Evolutionary conservation across 2,888 invertebrate genomes (phyloP), one percentile per base, ranked within the genome.

Genomic region (Drosophila mercatorum): DNA sequence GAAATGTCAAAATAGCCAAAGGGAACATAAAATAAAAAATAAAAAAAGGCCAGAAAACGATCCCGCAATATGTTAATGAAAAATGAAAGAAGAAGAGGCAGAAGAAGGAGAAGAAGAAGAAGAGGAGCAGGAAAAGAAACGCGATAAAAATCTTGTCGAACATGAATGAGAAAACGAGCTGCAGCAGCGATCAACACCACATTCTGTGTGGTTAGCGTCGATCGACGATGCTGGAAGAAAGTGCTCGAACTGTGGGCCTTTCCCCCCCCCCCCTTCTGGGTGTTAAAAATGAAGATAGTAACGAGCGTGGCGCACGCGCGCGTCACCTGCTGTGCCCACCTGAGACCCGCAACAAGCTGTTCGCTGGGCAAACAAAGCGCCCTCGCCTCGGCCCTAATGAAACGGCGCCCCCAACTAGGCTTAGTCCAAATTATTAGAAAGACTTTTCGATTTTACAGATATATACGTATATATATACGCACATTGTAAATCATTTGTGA

Each of bases 261-360:
- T 0, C 28, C 28, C 28, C 28, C 28, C 3, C 3, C 28, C 31
- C 51, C 53, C 51, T 40, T 3, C 14, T 72, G 88, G 88, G 90
- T 85, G 90, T 81, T 86, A 88, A 90, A 87, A 90, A 90, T 90
- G 83, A 90, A 86, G 90, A 89, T 80, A 88, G 88, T 83, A 90
- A 81, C 72, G 74, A 77, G 82, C 57, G 65, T 75, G 79, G 85
- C 85, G 74, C 88, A 84, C 89, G 89, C 88, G 79, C 79, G 68
- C 59, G 72, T 57, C 89, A 90, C 86, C 86, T 87, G 86, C 86
- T 87, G 75, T 59, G 75, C 51, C 62, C 49, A 68, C 17, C 46
- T 56, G 62, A 60, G 68, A 68, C 78, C 78, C 67, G 73, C 69
- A 81, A 64, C 78, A 47, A 44, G 26, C 31, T 22, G 22, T 22